phyloP scores from a whole-genome alignment of 2,113 vertebrate species.

The Natator depressus region DNA sequence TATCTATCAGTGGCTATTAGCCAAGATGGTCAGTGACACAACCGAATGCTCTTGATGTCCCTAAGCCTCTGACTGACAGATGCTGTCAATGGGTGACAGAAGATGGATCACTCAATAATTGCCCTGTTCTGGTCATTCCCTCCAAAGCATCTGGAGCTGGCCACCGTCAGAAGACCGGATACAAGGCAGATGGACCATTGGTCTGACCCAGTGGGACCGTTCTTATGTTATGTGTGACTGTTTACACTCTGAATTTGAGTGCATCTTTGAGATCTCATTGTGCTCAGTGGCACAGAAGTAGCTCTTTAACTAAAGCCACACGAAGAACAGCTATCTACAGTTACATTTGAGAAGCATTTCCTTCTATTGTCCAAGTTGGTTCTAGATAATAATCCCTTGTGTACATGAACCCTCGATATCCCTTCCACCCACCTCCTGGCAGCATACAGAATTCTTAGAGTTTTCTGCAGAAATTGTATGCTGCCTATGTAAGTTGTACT shows the following conservation, averaged over 20 bases:
- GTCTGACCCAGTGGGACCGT: slow-evolving; percentile 39
- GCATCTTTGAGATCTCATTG: slow-evolving; percentile 67
- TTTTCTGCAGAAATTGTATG: not conserved
- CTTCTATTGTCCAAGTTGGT: slow-evolving; percentile 56
- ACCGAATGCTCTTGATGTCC: not conserved
- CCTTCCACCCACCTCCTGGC: slow-evolving; percentile 65
- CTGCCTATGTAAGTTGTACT: not conserved
- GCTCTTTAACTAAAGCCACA: slow-evolving; percentile 58
- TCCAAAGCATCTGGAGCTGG: not conserved
- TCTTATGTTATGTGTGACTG: slow-evolving; percentile 55
- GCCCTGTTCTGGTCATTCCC: not conserved
- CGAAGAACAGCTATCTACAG: slow-evolving; percentile 57
- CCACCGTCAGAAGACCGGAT: not conserved
- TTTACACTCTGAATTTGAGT: slow-evolving; percentile 45
- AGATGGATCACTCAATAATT: not conserved
- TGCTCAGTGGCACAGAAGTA: slow-evolving; percentile 63
- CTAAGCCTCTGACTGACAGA: not conserved
- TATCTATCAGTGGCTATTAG: not conserved
- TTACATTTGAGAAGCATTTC: not conserved
- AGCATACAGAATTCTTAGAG: slow-evolving; percentile 1
- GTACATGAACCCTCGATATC: slow-evolving; percentile 61
- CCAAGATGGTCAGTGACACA: not conserved
- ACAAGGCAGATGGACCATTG: not conserved
- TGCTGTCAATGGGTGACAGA: not conserved
- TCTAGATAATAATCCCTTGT: slow-evolving; percentile 49